Conservation (phyloP, 2,888 invertebrate species). For the Metellina segmentata region DNA sequence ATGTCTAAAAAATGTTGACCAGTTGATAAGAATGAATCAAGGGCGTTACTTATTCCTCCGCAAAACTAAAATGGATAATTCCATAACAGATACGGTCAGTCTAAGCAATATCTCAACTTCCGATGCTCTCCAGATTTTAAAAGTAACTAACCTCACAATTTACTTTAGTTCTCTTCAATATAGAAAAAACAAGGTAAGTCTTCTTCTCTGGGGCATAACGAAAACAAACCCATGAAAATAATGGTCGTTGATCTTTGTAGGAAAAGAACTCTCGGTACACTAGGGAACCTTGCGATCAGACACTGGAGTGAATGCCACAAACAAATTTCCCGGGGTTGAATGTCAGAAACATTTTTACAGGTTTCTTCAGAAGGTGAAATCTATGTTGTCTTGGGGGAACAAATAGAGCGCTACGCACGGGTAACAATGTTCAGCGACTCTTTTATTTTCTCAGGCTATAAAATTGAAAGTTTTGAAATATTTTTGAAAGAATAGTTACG, state of each 20-base stretch:
- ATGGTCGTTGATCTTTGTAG: constrained; percentile 13
- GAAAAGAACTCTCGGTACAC: constrained; percentile 11
- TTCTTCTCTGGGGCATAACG: not conserved
- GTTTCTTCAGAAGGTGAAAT: constrained; percentile 9
- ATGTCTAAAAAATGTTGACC: not conserved
- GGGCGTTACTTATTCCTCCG: not conserved
- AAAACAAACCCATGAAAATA: not conserved
- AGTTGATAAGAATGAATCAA: not conserved
- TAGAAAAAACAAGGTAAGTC: not conserved
- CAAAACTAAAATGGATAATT: not conserved
- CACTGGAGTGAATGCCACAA: not conserved
- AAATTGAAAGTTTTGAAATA: no score
- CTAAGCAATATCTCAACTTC: not conserved
- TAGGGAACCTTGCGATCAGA: constrained; percentile 7
- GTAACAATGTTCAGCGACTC: no score
- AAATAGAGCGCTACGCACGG: constrained; percentile 9
- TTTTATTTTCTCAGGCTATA: no score
- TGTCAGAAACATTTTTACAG: constrained; percentile 39
- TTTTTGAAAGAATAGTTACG: no score
- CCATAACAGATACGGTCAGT: not conserved
- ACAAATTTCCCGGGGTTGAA: not conserved
- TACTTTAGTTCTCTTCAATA: constrained; percentile 17
- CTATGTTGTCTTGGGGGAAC: constrained; percentile 32
- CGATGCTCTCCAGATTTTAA: not conserved
- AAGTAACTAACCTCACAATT: constrained; percentile 15